phyloP scores from a whole-genome alignment of 2,888 invertebrate genomes.

The Dorcus parallelipipedus region DNA sequence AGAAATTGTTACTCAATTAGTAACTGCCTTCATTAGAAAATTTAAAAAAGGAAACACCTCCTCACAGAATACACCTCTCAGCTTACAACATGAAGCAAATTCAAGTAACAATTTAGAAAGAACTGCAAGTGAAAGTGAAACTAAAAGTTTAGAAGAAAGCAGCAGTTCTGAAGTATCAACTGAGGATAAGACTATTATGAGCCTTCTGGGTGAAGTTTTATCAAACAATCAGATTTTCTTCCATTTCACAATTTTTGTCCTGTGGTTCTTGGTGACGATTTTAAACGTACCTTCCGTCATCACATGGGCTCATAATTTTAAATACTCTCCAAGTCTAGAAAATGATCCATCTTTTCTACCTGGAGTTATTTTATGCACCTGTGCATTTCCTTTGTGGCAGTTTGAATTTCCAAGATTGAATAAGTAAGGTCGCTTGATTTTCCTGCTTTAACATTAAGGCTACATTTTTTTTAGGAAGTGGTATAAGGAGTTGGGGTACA shows the following conservation, averaged over 20 bases:
- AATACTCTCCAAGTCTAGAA: constrained; percentile 58
- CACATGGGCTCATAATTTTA: constrained; percentile 78
- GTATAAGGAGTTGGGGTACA: constrained; percentile 48
- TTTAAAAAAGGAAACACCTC: constrained; percentile 22
- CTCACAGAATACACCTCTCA: neutral
- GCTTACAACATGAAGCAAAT: neutral
- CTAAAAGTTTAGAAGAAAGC: neutral
- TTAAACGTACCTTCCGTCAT: constrained; percentile 69
- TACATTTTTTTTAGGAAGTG: constrained; percentile 49
- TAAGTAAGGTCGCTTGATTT: constrained; percentile 53
- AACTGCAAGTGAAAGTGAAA: constrained; percentile 10
- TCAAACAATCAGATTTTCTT: constrained; percentile 58
- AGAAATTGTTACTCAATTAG: constrained; percentile 41
- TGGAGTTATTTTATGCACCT: constrained; percentile 56
- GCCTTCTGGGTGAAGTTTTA: constrained; percentile 24
- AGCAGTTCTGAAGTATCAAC: neutral
- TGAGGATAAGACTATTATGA: constrained; percentile 20
- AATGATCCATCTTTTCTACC: constrained; percentile 63
- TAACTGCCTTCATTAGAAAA: constrained; percentile 38
- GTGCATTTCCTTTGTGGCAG: constrained; percentile 66
- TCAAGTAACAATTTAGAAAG: constrained; percentile 8
- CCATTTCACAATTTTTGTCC: constrained; percentile 68
- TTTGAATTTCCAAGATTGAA: constrained; percentile 60
- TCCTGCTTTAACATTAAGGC: neutral
- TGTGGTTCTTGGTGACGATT: constrained; percentile 64